phyloP scores from a whole-genome alignment of 2,113 vertebrate genomes.

The Leucopternis melanops region DNA sequence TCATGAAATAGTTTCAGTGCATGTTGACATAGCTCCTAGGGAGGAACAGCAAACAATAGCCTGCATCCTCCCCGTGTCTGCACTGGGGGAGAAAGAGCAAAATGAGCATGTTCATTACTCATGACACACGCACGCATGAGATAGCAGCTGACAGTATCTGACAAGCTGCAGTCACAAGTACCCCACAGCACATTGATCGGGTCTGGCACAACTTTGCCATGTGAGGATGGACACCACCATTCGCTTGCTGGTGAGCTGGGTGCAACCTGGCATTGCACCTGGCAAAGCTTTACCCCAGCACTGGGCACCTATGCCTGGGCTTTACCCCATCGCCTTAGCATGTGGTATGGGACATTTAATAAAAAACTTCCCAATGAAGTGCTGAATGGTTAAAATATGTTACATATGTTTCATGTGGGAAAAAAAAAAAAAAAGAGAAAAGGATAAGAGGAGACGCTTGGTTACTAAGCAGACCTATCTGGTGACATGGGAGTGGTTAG shows the following conservation, averaged over 20 bases:
- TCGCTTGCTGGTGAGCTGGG: background rate
- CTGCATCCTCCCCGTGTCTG: background rate
- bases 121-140: background rate
- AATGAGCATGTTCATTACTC: background rate
- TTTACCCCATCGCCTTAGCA: background rate
- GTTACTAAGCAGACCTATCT: background rate
- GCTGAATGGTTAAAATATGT: background rate
- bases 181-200: background rate
- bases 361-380: background rate
- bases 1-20: background rate
- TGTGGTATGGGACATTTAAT: background rate
- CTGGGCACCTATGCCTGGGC: too few species aligned
- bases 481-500: background rate
- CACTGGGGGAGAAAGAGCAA: background rate
- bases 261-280: background rate
- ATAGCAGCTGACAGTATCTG: background rate
- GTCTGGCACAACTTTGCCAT: background rate
- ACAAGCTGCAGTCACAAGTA: background rate
- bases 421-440: background rate
- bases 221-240: accelerated
- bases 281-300: background rate
- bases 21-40: background rate
- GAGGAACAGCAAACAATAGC: background rate
- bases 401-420: background rate
- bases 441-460: background rate